Percentiles rank a stretch among this genome's conserved stretches.
These are phyloP conservation scores for Tromatobia lineatoria DNA, from an alignment of 2,888 invertebrate genomes.

Conservation along the genomic window DNA sequence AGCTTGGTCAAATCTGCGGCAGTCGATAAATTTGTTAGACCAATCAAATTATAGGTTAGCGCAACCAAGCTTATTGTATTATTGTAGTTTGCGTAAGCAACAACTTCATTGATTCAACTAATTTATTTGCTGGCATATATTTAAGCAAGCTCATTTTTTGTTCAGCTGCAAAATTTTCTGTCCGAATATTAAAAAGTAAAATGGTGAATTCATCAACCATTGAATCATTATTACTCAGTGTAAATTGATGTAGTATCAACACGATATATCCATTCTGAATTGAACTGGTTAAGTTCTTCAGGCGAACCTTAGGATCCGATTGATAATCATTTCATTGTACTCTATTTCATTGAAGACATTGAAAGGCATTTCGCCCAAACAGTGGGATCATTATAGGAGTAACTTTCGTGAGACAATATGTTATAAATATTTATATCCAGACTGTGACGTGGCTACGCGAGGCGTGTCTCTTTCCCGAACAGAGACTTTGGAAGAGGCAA, in stretches of 20 bases:
- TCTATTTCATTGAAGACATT: constrained; percentile 42
- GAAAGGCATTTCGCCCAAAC: constrained; percentile 43
- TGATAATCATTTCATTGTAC: background rate
- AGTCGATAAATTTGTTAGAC: too few species aligned
- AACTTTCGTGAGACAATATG: constrained; percentile 82
- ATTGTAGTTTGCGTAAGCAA: too few species aligned
- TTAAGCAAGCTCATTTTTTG: too few species aligned
- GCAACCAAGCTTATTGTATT: too few species aligned
- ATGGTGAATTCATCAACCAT: too few species aligned
- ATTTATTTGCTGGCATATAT: too few species aligned
- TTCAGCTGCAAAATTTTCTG: background rate
- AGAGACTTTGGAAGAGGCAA: constrained; percentile 52
- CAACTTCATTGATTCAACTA: too few species aligned
- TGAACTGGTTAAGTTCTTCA: background rate
- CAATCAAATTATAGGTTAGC: too few species aligned
- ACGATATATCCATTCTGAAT: background rate
- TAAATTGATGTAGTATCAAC: too few species aligned
- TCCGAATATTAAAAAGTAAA: too few species aligned
- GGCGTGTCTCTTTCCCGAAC: constrained; percentile 67
- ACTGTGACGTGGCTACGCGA: constrained; percentile 54
- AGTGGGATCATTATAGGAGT: constrained; percentile 72
- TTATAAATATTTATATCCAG: constrained; percentile 84
- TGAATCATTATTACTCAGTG: too few species aligned
- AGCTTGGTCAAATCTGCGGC: too few species aligned
- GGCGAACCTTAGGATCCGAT: background rate